Conservation (phyloP, 37 sponge, comb jelly and placozoan species). For the Beroe forskalii region DNA sequence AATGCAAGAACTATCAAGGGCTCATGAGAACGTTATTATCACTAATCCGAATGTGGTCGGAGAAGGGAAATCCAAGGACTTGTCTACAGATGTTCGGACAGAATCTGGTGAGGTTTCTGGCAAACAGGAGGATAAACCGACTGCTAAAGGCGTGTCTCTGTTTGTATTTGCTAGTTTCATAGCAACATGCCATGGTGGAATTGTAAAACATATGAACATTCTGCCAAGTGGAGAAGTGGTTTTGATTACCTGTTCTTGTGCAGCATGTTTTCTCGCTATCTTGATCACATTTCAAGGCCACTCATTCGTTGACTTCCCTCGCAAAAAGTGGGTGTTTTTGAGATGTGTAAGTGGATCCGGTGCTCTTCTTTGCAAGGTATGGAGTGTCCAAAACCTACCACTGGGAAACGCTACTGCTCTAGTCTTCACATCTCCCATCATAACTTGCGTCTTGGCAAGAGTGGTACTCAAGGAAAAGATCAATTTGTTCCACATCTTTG, state of each 20-base stretch:
- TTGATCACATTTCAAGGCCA: background rate
- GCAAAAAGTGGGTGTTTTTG: background rate
- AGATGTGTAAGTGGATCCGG: background rate
- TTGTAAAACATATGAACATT: background rate
- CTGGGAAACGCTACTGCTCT: slow-evolving; percentile 29
- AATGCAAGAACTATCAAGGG: background rate
- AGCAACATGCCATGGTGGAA: background rate
- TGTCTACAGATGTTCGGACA: background rate
- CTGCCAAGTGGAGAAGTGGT: slow-evolving; percentile 3
- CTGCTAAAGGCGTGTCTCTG: background rate
- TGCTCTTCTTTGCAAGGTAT: background rate
- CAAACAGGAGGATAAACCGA: no score
- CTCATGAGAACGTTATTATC: background rate
- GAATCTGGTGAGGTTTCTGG: no score
- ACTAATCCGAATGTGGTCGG: background rate
- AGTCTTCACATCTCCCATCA: background rate
- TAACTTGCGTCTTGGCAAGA: slow-evolving; percentile 10
- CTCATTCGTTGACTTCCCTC: background rate
- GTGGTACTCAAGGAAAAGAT: background rate
- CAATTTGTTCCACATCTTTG: background rate
- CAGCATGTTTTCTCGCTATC: background rate
- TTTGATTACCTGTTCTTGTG: background rate
- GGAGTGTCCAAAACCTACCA: slow-evolving; percentile 3
- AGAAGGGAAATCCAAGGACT: background rate
- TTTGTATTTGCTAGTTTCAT: background rate